Evolutionary conservation across 1,140 invertebrate genomes (phyloP), one percentile per base, ranked within the genome.

Genomic region (Drosophila novamexicana): DNA sequence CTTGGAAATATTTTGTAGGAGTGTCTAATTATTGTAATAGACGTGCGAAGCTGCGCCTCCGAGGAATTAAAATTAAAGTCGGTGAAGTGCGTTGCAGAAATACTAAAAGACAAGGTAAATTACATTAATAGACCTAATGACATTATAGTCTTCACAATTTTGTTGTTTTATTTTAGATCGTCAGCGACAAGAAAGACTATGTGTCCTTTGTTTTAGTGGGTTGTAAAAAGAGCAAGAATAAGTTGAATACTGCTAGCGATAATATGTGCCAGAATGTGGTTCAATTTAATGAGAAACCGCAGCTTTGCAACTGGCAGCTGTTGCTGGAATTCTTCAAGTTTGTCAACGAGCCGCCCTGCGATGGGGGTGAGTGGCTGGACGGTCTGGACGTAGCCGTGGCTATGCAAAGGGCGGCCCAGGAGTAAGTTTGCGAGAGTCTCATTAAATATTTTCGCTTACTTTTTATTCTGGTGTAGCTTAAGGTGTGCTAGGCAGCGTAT

Each of bases 151-250:
- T 29, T 29, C 12, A 8, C 10, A 29, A 45, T 4, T 7, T 29
- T 9, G 6, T 9, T 36, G 0, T 2, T 49, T 49, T 14, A 0
- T 29, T 12, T 2, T 34, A 91, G 91, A 91, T 92, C 40, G 89
- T 90, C 10, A 50, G 79, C 32, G 77, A 58, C 37, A 91, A 68
- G 22, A 91, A 91, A 49, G 91, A 92, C 49, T 61, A 68, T n/a
- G 64, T 91, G 3, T 81, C 90, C 1, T 91, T 92, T 71, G 81
- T 91, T 1, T 64, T 92, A 7, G 79, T 92, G n/a, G 91, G 91
- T 1, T 54, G 64, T 22, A 71, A 90, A 50, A 18, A 36, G 0
- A 71, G 36, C 5, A 0, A 56, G 0, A 65, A 75, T 8, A 6
- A 36, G 0, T 7, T 66, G 0, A 10, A 74, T 0, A 53, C 42